A percentile compares a stretch with the other conserved stretches of the same genome.
phyloP scores from a whole-genome alignment of 2,888 invertebrate genomes.

The Conomelus anceps region DNA sequence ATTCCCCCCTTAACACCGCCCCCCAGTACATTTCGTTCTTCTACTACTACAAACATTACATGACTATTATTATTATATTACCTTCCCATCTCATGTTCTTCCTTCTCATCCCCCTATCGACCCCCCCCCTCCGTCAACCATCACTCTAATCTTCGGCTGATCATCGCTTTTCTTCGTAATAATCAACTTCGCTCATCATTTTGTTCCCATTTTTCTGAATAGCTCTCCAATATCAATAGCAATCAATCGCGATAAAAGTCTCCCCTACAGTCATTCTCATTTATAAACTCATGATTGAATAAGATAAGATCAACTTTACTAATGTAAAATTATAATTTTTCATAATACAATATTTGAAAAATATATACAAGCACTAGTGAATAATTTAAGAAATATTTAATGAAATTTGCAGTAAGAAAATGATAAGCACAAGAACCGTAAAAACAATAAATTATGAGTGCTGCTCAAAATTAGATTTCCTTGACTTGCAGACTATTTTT shows the following conservation, averaged over 20 bases:
- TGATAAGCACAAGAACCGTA: too few relatives aligned
- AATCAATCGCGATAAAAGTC: neutral
- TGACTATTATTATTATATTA: constrained; percentile 26
- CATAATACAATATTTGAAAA: neutral
- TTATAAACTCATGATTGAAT: neutral
- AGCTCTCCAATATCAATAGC: neutral
- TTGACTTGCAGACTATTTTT: too few relatives aligned
- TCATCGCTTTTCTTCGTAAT: neutral
- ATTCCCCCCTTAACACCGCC: constrained; percentile 8
- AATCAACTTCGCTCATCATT: neutral
- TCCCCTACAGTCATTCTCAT: neutral
- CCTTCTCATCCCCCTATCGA: neutral
- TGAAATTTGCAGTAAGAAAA: too few relatives aligned
- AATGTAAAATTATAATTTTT: neutral
- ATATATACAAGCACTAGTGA: neutral
- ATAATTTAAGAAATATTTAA: too few relatives aligned
- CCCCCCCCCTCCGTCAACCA: neutral
- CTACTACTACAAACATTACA: constrained; percentile 21
- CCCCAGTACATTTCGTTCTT: constrained; percentile 19
- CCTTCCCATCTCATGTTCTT: neutral
- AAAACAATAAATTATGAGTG: too few relatives aligned
- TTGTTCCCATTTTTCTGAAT: neutral
- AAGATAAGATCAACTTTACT: neutral
- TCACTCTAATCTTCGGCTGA: neutral
- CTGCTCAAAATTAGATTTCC: too few relatives aligned